These are phyloP conservation scores for Epinephelus lanceolatus DNA, from an alignment of 2,113 vertebrate genomes.

Conservation along the genomic window DNA sequence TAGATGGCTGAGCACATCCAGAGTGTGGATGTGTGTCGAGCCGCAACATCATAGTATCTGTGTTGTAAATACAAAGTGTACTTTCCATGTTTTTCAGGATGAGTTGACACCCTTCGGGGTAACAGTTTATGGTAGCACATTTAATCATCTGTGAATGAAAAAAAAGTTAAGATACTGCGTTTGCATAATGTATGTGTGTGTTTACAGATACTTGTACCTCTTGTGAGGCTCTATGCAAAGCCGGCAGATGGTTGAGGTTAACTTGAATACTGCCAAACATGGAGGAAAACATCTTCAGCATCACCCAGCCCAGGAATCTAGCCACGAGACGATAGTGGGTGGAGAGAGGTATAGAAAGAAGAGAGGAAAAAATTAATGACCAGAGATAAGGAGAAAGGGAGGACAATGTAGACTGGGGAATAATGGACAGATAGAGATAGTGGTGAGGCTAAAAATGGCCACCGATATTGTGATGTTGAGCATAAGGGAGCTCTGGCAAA, in stretches of 20 bases:
- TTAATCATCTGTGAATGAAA: constrained; percentile 12
- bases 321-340: constrained; percentile 19
- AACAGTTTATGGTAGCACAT: background rate
- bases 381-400: constrained; percentile 14
- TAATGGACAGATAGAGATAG: constrained; percentile 13
- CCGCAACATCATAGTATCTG: constrained; percentile 9
- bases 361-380: constrained; percentile 17
- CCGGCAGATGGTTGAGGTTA: constrained; percentile 81
- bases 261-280: constrained; percentile 81
- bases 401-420: constrained; percentile 24
- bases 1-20: constrained; percentile 20
- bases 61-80: constrained; percentile 1
- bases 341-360: constrained; percentile 25
- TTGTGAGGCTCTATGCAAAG: constrained; percentile 75
- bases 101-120: background rate
- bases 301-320: constrained; percentile 80
- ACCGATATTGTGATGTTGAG: background rate
- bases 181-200: constrained; percentile 8
- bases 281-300: constrained; percentile 79
- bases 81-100: constrained; percentile 4
- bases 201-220: constrained; percentile 69
- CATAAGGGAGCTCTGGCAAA: constrained; percentile 17
- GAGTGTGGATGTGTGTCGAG: background rate
- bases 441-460: constrained; percentile 2
- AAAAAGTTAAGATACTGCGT: constrained; percentile 12